Evolutionary conservation across 2,113 vertebrate species (phyloP).

Genomic region (Crotalus helleri): DNA sequence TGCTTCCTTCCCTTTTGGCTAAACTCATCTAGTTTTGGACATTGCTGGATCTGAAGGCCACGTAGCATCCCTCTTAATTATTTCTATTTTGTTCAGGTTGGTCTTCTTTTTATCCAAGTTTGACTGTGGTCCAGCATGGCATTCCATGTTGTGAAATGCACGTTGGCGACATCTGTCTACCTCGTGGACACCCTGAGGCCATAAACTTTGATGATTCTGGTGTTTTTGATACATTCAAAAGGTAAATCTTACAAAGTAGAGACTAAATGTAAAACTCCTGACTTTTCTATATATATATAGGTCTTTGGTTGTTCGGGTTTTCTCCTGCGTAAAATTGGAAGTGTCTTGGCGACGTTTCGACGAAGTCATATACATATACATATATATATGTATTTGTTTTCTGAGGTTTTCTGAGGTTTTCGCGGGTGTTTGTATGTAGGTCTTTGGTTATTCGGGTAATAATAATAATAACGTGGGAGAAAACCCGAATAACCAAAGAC

Average conservation of each 20-base stretch:
- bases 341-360: no score
- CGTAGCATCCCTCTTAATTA: slow-evolving; percentile 52
- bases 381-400: no score
- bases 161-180: slow-evolving; percentile 93
- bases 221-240: slow-evolving; percentile 99
- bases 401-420: no score
- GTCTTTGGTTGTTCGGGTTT: no score
- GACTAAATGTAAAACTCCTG: not conserved
- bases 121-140: slow-evolving; percentile 98
- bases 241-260: slow-evolving; percentile 70
- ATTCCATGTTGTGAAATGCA: slow-evolving; percentile 98
- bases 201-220: slow-evolving; percentile 99
- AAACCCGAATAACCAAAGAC: no score
- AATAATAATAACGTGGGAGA: no score
- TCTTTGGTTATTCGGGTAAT: no score
- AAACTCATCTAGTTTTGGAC: not conserved
- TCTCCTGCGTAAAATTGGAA: no score
- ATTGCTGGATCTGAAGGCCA: not conserved
- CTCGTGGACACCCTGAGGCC: slow-evolving; percentile 96
- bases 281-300: not conserved
- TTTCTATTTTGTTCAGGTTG: slow-evolving; percentile 82
- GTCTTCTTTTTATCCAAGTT: slow-evolving; percentile 97
- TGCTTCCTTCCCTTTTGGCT: slow-evolving; percentile 27
- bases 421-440: no score
- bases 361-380: no score